Percentiles rank a stretch among this genome's conserved stretches.
Conservation (phyloP, 2,888 invertebrate genomes). For the Lutraria lutraria region DNA sequence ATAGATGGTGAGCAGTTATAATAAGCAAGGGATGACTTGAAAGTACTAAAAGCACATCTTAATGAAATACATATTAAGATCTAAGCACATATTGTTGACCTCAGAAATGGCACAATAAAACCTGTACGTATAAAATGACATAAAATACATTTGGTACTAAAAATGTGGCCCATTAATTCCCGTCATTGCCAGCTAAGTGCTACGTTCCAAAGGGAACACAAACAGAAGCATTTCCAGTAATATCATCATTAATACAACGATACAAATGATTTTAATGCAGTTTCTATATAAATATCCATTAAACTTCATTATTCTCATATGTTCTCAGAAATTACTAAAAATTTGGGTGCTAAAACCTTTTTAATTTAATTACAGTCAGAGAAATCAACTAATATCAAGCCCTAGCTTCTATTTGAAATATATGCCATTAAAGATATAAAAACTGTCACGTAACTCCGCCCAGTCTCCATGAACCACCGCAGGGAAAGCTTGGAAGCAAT, state of each 20-base stretch:
- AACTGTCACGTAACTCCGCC: conserved; percentile 41
- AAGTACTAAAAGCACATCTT: no score
- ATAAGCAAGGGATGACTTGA: no score
- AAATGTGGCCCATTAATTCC: conserved; percentile 39
- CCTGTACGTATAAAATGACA: conserved; percentile 34
- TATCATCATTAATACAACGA: conserved; percentile 42
- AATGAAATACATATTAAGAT: background rate
- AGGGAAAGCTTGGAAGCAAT: conserved; percentile 42
- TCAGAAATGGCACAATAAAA: background rate
- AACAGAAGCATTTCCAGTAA: conserved; percentile 22
- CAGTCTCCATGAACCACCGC: conserved; percentile 23
- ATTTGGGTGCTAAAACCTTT: conserved; percentile 52
- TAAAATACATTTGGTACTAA: conserved; percentile 46
- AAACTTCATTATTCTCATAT: conserved; percentile 44
- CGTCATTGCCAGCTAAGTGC: conserved; percentile 32
- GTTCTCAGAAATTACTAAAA: conserved; percentile 45
- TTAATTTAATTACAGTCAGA: conserved; percentile 57
- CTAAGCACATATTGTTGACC: background rate
- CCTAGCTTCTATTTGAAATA: conserved; percentile 44
- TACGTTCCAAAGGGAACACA: conserved; percentile 9
- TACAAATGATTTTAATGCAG: conserved; percentile 47
- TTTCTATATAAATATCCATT: conserved; percentile 49
- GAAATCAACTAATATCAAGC: conserved; percentile 54
- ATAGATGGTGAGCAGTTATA: no score
- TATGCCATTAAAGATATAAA: conserved; percentile 53